Evolutionary conservation across 1,140 invertebrate species (phyloP).

Genomic region (Hestina assimilis): DNA sequence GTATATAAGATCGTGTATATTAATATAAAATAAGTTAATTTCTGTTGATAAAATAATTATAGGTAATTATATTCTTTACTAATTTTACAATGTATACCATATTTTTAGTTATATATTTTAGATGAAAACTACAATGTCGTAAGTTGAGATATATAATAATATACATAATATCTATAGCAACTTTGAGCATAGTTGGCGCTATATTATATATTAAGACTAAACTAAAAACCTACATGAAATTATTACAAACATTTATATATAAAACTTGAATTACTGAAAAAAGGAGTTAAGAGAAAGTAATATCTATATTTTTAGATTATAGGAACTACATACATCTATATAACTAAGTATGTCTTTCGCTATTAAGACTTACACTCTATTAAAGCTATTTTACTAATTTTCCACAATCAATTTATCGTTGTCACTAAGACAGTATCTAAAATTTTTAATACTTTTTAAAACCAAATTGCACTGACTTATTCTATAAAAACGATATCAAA

Average conservation of each 20-base stretch:
- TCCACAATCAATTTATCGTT: slow-evolving; percentile 14
- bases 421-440: slow-evolving; percentile 1
- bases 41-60: too few species aligned
- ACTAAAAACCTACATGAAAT: neutral
- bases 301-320: too few species aligned
- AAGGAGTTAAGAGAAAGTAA: neutral
- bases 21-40: too few species aligned
- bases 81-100: neutral
- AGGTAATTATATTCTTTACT: neutral
- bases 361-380: slow-evolving; percentile 40
- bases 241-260: neutral
- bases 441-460: neutral
- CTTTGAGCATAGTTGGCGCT: slow-evolving; percentile 56
- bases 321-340: neutral
- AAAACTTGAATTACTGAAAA: neutral
- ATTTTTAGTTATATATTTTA: neutral
- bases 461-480: neutral
- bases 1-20: too few species aligned
- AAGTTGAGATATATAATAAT: slow-evolving; percentile 36
- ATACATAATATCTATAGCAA: slow-evolving; percentile 41
- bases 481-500: slow-evolving; percentile 24
- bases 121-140: slow-evolving; percentile 17
- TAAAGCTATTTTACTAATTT: slow-evolving; percentile 72
- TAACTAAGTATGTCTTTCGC: slow-evolving; percentile 1
- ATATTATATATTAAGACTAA: slow-evolving; percentile 22